These are phyloP conservation scores for Poicephalus meyeri DNA, from an alignment of 2,113 vertebrate genomes.

Conservation along the genomic window DNA sequence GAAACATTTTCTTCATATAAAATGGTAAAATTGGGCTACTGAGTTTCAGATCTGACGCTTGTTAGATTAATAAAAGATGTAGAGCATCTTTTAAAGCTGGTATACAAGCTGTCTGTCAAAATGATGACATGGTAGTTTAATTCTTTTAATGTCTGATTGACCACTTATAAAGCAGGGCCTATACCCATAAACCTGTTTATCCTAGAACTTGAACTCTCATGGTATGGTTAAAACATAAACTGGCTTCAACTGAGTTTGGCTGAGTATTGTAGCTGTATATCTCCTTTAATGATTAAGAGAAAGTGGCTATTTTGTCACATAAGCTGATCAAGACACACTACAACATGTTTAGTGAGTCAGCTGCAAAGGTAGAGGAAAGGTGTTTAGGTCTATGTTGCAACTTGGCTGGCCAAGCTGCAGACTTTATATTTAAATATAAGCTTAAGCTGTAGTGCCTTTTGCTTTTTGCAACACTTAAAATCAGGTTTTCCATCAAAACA, in stretches of 20 bases:
- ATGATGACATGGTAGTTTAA: slow-evolving; percentile 52
- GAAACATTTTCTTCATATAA: not conserved
- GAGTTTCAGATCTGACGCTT: not conserved
- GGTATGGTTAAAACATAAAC: not conserved
- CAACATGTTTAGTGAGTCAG: slow-evolving; percentile 28
- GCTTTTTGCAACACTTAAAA: slow-evolving; percentile 57
- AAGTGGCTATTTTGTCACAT: not conserved
- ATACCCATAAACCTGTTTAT: not conserved
- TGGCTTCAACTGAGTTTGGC: not conserved
- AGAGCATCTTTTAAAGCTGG: not conserved
- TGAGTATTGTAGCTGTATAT: not conserved
- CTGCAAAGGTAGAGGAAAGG: not conserved
- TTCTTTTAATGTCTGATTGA: slow-evolving; percentile 60
- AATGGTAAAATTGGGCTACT: not conserved
- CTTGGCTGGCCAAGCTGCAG: slow-evolving; percentile 89
- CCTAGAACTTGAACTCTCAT: not conserved
- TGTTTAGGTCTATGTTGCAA: slow-evolving; percentile 27
- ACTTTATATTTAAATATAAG: slow-evolving; percentile 48
- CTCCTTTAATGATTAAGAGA: not conserved
- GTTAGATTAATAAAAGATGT: not conserved
- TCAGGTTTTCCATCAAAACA: not conserved
- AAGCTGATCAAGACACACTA: not conserved
- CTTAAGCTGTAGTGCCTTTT: slow-evolving; percentile 47
- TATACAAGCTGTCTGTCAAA: slow-evolving; percentile 24
- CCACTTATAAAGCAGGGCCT: not conserved